These are phyloP conservation scores for Brachirus orientalis DNA, from an alignment of 2,113 vertebrate species.

Conservation along the genomic window DNA sequence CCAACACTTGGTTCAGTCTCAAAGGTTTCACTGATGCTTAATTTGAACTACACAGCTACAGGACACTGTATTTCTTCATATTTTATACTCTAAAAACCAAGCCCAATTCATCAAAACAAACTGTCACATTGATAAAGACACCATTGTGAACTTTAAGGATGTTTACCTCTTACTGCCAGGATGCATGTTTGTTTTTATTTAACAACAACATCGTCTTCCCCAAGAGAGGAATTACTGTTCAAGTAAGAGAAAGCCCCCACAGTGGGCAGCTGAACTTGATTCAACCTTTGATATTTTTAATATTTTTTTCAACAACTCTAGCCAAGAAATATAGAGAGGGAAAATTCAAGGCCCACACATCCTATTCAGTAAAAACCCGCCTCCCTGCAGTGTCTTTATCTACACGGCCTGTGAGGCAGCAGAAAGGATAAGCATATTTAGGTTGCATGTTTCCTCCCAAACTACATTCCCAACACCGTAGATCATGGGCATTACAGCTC, in stretches of 20 bases:
- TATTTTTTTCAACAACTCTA: conserved; percentile 44
- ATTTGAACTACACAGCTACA: conserved; percentile 1
- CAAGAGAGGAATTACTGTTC: conserved; percentile 41
- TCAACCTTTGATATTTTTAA: conserved; percentile 65
- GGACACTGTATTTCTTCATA: neutral
- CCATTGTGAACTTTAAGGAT: conserved; percentile 39
- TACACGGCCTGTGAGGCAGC: conserved; percentile 51
- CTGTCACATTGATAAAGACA: conserved; percentile 43
- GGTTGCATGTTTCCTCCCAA: conserved; percentile 78
- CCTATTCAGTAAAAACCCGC: conserved; percentile 36
- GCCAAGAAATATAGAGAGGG: conserved; percentile 44
- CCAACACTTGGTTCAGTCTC: neutral
- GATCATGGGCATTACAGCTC: conserved; percentile 78
- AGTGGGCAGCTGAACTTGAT: conserved; percentile 68
- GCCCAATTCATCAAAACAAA: conserved; percentile 26
- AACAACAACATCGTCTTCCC: conserved; percentile 51
- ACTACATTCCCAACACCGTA: conserved; percentile 78
- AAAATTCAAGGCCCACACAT: conserved; percentile 36
- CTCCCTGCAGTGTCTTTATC: conserved; percentile 63
- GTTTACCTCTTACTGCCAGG: conserved; percentile 59
- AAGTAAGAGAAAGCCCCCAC: conserved; percentile 54
- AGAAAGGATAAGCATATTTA: conserved; percentile 81
- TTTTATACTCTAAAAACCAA: conserved; percentile 16
- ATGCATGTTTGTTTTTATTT: conserved; percentile 47
- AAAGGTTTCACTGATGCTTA: neutral